Conservation (phyloP, 2,113 vertebrate genomes). For the Strigops habroptila region DNA sequence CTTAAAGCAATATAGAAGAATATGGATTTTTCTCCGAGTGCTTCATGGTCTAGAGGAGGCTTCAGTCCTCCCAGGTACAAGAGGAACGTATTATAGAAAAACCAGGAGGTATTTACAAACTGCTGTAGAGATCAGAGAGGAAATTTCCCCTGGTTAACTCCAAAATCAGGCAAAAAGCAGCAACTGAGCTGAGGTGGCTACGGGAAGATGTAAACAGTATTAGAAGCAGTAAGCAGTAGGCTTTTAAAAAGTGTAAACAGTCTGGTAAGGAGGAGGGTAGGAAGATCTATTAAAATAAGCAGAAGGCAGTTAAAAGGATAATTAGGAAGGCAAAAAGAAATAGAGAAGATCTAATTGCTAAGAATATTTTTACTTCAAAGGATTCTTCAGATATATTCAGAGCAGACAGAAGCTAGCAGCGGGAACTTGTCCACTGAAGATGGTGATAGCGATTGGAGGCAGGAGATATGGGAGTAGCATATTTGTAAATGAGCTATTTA, state of each 20-base stretch:
- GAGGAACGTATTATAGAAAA: not conserved
- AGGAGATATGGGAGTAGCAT: accelerated
- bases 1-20: not conserved
- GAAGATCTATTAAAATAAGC: conserved; percentile 67
- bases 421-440: not conserved
- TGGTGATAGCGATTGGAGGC: not conserved
- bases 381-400: not conserved
- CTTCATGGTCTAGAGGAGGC: not conserved
- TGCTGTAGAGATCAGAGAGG: conserved; percentile 29
- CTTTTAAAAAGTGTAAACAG: conserved; percentile 64
- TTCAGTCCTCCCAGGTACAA: not conserved
- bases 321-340: conserved; percentile 60
- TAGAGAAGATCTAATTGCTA: conserved; percentile 51
- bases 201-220: conserved; percentile 56
- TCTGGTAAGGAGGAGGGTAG: conserved; percentile 55
- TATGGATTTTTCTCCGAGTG: not conserved
- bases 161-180: conserved; percentile 26
- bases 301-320: conserved; percentile 68
- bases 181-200: conserved; percentile 34
- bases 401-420: not conserved
- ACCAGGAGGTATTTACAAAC: conserved; percentile 18
- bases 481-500: not conserved
- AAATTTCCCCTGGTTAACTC: conserved; percentile 18
- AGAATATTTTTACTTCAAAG: conserved; percentile 52
- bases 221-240: conserved; percentile 53